Percentiles rank a stretch among this genome's conserved stretches.
phyloP scores from a whole-genome alignment of 2,797 vertebrate species.

The Gymnodraco acuticeps region DNA sequence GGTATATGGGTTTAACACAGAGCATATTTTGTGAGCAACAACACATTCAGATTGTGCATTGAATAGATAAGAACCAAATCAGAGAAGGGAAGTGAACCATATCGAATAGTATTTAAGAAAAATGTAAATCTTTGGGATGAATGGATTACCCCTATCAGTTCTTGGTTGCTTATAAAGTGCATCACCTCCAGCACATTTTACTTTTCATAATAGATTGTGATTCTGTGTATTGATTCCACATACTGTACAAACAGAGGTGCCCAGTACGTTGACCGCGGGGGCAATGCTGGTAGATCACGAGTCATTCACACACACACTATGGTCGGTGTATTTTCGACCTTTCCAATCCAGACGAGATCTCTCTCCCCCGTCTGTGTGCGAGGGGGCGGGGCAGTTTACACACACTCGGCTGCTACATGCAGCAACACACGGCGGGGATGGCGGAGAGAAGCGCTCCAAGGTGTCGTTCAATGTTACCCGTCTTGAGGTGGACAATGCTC shows the following conservation, averaged over 20 bases:
- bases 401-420: too few species aligned
- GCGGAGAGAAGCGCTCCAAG: too few species aligned
- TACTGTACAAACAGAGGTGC: slow-evolving; percentile 33
- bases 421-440: too few species aligned
- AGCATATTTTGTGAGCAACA: neutral
- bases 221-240: slow-evolving; percentile 65
- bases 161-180: slow-evolving; percentile 6
- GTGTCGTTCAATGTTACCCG: too few species aligned
- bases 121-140: slow-evolving; percentile 6
- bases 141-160: slow-evolving; percentile 25
- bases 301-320: too few species aligned
- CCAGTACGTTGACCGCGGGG: too few species aligned
- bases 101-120: slow-evolving; percentile 4
- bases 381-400: too few species aligned
- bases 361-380: too few species aligned
- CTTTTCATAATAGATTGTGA: slow-evolving; percentile 42
- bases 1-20: neutral
- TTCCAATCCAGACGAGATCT: too few species aligned
- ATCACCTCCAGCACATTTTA: slow-evolving; percentile 33
- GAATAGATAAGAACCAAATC: neutral
- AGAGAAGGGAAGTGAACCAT: neutral
- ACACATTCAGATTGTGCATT: neutral
- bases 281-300: too few species aligned
- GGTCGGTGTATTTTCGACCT: too few species aligned
- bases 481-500: too few species aligned